These are phyloP conservation scores for Pterocles orientalis DNA, from an alignment of 2,113 vertebrate species.

Conservation along the genomic window DNA sequence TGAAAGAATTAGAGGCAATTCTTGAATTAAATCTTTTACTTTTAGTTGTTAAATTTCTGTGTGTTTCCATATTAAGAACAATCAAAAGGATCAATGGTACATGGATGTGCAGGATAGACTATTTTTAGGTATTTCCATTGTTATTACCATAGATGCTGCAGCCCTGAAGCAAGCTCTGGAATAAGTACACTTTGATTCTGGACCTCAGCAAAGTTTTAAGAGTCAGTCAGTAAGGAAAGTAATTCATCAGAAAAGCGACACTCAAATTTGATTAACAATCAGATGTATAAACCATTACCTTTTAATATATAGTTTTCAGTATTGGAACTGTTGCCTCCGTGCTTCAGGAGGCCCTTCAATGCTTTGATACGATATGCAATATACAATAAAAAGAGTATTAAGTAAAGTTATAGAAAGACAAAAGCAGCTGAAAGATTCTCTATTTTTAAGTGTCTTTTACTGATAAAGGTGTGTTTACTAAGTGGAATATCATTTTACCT, in stretches of 20 bases:
- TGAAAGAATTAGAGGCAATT: slow-evolving; percentile 25
- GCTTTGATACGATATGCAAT: not conserved
- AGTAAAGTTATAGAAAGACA: not conserved
- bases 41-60: slow-evolving; percentile 1
- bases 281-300: not conserved
- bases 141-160: not conserved
- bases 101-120: not conserved
- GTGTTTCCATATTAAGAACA: not conserved
- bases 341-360: not conserved
- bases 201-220: not conserved
- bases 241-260: not conserved
- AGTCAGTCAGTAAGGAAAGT: not conserved
- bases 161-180: not conserved
- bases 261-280: not conserved
- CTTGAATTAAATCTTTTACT: slow-evolving; percentile 49
- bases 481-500: not conserved
- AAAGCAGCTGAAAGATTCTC: not conserved
- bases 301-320: not conserved
- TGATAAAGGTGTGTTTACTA: not conserved
- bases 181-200: not conserved
- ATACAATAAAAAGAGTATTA: not conserved
- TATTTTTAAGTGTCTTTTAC: not conserved
- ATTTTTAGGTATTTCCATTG: not conserved
- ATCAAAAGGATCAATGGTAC: not conserved
- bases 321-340: not conserved